Conservation (phyloP, 2,888 invertebrate genomes). For the Amorpha juglandis region DNA sequence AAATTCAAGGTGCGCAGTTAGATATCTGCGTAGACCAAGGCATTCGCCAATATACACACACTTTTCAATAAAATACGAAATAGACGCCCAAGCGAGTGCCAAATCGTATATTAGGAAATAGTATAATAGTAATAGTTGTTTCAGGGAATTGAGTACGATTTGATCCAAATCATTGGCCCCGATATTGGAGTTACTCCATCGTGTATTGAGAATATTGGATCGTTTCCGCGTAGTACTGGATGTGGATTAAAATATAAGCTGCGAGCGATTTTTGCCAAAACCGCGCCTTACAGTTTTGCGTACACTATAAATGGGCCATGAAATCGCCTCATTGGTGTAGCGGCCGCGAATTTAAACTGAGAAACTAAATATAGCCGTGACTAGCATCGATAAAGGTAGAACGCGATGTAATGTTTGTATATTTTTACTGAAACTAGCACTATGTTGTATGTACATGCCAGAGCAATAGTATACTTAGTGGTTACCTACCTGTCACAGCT, state of each 20-base stretch:
- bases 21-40: neutral
- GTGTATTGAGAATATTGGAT: neutral
- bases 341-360: too few species aligned
- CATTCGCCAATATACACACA: slow-evolving; percentile 4
- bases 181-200: neutral
- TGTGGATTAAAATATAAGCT: neutral
- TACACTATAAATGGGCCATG: too few species aligned
- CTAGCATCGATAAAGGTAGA: too few species aligned
- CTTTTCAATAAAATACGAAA: slow-evolving; percentile 15
- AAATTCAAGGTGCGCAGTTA: neutral
- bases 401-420: too few species aligned
- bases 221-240: neutral
- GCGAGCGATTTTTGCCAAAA: neutral
- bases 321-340: too few species aligned
- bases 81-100: neutral
- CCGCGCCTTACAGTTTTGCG: neutral
- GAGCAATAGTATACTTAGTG: too few species aligned
- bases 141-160: neutral
- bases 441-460: too few species aligned
- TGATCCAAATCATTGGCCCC: slow-evolving; percentile 4
- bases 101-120: slow-evolving; percentile 1
- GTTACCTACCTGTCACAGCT: too few species aligned
- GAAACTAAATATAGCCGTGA: too few species aligned
- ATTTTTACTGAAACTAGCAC: too few species aligned
- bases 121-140: neutral